These are phyloP conservation scores for Tribolium castaneum DNA, from an alignment of 1,140 invertebrate species.

Conservation along the genomic window DNA sequence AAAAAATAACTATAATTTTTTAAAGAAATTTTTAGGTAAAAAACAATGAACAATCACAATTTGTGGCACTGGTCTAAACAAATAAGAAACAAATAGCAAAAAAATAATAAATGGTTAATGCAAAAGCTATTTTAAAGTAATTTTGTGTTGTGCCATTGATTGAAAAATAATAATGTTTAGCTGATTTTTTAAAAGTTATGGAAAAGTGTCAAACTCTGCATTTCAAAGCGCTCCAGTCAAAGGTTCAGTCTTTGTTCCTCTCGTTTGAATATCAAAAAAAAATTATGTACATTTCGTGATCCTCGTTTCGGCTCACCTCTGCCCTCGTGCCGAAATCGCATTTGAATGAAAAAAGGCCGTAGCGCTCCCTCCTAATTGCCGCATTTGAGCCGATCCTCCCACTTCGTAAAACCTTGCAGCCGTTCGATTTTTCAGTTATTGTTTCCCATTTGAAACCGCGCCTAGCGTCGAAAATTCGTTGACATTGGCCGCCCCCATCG, in stretches of 20 bases:
- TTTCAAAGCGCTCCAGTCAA: background rate
- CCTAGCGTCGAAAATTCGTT: slow-evolving; percentile 19
- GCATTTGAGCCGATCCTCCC: slow-evolving; percentile 10
- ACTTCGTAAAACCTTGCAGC: slow-evolving; percentile 12
- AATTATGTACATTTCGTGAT: no score
- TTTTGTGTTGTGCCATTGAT: no score
- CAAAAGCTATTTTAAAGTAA: no score
- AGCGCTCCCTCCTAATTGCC: slow-evolving; percentile 4
- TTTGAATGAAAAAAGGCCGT: slow-evolving; percentile 10
- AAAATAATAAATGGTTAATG: no score
- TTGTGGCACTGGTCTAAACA: no score
- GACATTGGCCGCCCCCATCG: slow-evolving; percentile 29
- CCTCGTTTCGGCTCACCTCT: background rate
- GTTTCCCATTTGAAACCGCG: slow-evolving; percentile 17
- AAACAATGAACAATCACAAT: no score
- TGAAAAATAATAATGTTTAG: no score
- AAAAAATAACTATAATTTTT: no score
- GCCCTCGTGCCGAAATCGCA: background rate
- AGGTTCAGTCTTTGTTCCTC: background rate
- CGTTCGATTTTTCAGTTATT: slow-evolving; percentile 25
- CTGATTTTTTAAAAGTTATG: no score
- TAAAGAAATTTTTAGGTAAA: no score
- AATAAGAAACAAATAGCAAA: no score
- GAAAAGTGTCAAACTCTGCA: no score
- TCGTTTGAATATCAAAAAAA: background rate